Evolutionary conservation across 2,888 invertebrate species (phyloP).

Genomic region (Cheilosia vernalis): DNA sequence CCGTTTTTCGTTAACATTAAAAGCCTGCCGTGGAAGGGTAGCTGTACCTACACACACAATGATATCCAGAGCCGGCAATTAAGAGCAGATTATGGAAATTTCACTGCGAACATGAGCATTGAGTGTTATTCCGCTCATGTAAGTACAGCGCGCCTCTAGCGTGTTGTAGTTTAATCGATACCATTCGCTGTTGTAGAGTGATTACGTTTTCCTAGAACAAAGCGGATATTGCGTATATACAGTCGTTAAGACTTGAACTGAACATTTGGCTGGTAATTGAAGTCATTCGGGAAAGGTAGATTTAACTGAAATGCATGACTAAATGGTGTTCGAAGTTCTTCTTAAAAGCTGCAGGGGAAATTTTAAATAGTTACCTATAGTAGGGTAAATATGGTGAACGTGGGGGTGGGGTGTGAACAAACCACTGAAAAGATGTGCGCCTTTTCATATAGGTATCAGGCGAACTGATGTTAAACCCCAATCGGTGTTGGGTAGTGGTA

Average conservation of each 20-base stretch:
- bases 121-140: conserved; percentile 17
- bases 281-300: too few relatives aligned
- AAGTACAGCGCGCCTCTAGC: not conserved
- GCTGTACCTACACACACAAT: not conserved
- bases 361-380: too few relatives aligned
- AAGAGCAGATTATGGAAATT: conserved; percentile 49
- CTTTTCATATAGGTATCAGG: too few relatives aligned
- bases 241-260: not conserved
- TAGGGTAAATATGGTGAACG: too few relatives aligned
- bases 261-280: too few relatives aligned
- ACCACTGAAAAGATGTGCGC: too few relatives aligned
- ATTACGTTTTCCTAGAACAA: not conserved
- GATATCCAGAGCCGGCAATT: conserved; percentile 33
- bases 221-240: not conserved
- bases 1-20: conserved; percentile 1
- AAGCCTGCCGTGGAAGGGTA: not conserved
- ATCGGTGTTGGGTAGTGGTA: too few relatives aligned
- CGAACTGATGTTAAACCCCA: too few relatives aligned
- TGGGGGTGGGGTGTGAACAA: too few relatives aligned
- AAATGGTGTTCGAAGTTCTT: too few relatives aligned
- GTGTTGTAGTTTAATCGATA: conserved; percentile 3
- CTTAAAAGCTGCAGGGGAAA: too few relatives aligned
- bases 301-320: too few relatives aligned
- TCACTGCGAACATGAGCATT: not conserved
- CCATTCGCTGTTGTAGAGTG: not conserved